Percentiles rank a stretch among this genome's conserved stretches.
phyloP scores from a whole-genome alignment of 2,888 invertebrate species.

The Leucophora obtusa region DNA sequence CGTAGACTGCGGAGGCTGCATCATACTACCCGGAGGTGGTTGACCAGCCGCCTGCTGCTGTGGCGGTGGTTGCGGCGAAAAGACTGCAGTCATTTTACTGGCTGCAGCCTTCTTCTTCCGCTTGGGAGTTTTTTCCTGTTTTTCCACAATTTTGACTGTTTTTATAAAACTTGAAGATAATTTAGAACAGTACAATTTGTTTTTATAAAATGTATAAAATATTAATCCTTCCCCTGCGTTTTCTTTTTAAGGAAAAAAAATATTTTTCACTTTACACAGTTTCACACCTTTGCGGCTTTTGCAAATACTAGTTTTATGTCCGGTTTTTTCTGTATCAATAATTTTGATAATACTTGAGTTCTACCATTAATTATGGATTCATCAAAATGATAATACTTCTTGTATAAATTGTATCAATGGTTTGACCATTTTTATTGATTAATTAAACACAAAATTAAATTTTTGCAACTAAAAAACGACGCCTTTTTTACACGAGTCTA shows the following conservation, averaged over 20 bases:
- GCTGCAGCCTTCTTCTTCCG: constrained; percentile 79
- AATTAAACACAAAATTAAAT: constrained; percentile 6
- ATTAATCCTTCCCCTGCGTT: background rate
- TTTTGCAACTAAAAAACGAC: constrained; percentile 57
- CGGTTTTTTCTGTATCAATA: constrained; percentile 63
- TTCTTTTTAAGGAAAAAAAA: background rate
- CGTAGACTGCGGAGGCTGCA: constrained; percentile 67
- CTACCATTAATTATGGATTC: background rate
- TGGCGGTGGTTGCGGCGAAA: constrained; percentile 78
- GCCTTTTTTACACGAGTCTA: constrained; percentile 57
- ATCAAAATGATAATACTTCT: background rate
- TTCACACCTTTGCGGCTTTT: constrained; percentile 54
- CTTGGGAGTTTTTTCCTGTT: constrained; percentile 78
- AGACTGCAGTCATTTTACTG: constrained; percentile 79
- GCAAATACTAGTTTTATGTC: constrained; percentile 41
- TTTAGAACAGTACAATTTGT: background rate
- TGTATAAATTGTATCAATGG: background rate
- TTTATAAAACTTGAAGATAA: constrained; percentile 56
- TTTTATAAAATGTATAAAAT: background rate
- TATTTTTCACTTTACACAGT: constrained; percentile 18
- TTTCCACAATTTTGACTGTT: constrained; percentile 78
- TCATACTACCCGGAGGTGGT: constrained; percentile 64
- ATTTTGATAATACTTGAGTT: constrained; percentile 16
- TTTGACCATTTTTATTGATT: constrained; percentile 15
- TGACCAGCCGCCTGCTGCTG: constrained; percentile 67